phyloP scores from a whole-genome alignment of 2,113 vertebrate genomes.

The Scomber japonicus region DNA sequence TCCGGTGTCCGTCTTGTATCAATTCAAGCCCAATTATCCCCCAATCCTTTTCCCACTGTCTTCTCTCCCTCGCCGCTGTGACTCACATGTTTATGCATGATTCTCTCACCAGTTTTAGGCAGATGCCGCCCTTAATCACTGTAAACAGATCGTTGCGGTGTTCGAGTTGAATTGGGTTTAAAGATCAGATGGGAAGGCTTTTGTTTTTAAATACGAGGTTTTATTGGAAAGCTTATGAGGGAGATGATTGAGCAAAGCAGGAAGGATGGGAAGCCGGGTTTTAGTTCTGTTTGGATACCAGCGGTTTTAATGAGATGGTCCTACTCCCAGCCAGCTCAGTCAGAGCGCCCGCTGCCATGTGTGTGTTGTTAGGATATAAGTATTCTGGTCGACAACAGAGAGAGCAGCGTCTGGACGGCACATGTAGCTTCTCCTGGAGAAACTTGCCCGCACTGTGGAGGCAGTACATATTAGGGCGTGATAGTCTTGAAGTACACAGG shows the following conservation, averaged over 20 bases:
- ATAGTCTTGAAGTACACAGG: conserved; percentile 28
- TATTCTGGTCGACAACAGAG: conserved; percentile 23
- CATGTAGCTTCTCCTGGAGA: conserved; percentile 46
- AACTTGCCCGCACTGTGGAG: background rate
- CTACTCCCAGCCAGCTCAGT: conserved; percentile 32
- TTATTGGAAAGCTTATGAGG: conserved; percentile 41
- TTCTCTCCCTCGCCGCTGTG: conserved; percentile 28
- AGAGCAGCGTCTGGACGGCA: conserved; percentile 58
- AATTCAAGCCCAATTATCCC: conserved; percentile 68
- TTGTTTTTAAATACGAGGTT: conserved; percentile 55
- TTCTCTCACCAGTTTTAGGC: conserved; percentile 27
- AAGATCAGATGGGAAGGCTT: conserved; percentile 42
- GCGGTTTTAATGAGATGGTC: conserved; percentile 64
- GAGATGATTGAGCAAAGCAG: conserved; percentile 49
- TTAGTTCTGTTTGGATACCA: conserved; percentile 60
- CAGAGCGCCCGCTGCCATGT: conserved; percentile 47
- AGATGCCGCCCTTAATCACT: conserved; percentile 42
- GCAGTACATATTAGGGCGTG: background rate
- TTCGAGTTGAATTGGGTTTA: conserved; percentile 32
- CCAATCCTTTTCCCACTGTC: conserved; percentile 54
- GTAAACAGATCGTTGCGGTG: conserved; percentile 53
- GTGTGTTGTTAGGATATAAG: conserved; percentile 51
- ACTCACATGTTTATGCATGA: conserved; percentile 69
- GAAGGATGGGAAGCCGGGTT: conserved; percentile 39
- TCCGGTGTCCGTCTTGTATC: conserved; percentile 63